Conservation (phyloP, 2,797 vertebrate species). For the Gymnocypris eckloni region DNA sequence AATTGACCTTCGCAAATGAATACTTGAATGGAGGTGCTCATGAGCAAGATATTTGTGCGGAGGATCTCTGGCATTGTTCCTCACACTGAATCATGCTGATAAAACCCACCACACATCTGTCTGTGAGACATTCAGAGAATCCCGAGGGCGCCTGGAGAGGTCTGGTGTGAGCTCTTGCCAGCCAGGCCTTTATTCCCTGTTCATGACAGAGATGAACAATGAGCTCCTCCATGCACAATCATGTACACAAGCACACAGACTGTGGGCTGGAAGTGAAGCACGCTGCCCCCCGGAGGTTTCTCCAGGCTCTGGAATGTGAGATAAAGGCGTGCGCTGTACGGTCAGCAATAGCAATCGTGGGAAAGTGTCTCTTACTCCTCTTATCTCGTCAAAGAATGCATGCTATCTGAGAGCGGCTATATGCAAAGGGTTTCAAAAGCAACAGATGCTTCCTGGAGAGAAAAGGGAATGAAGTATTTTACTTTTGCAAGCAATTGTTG, state of each 20-base stretch:
- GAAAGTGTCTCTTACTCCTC: slow-evolving; percentile 51
- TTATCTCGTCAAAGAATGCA: slow-evolving; percentile 59
- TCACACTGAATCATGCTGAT: slow-evolving; percentile 52
- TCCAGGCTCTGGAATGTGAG: slow-evolving; percentile 27
- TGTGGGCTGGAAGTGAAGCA: slow-evolving; percentile 44
- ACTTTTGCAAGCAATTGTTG: background rate
- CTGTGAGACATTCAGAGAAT: slow-evolving; percentile 62
- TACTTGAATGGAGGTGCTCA: slow-evolving; percentile 37
- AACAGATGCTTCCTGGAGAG: slow-evolving; percentile 9
- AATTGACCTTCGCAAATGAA: slow-evolving; percentile 30
- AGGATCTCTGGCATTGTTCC: slow-evolving; percentile 45
- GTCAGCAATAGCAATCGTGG: slow-evolving; percentile 55
- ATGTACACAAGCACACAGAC: slow-evolving; percentile 53
- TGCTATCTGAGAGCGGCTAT: slow-evolving; percentile 44
- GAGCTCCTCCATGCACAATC: slow-evolving; percentile 52
- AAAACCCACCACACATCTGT: slow-evolving; percentile 60
- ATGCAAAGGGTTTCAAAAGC: slow-evolving; percentile 36
- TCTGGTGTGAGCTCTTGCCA: slow-evolving; percentile 34
- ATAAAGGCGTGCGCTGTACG: slow-evolving; percentile 36
- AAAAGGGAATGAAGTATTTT: slow-evolving; percentile 8
- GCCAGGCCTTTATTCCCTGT: slow-evolving; percentile 52
- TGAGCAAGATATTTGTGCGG: slow-evolving; percentile 32
- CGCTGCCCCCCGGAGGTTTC: slow-evolving; percentile 50
- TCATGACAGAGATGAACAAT: slow-evolving; percentile 66
- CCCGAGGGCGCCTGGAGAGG: slow-evolving; percentile 60